Base-by-base conservation (phyloP, 2,797 vertebrate genomes). In the Glossophaga mutica region DNA sequence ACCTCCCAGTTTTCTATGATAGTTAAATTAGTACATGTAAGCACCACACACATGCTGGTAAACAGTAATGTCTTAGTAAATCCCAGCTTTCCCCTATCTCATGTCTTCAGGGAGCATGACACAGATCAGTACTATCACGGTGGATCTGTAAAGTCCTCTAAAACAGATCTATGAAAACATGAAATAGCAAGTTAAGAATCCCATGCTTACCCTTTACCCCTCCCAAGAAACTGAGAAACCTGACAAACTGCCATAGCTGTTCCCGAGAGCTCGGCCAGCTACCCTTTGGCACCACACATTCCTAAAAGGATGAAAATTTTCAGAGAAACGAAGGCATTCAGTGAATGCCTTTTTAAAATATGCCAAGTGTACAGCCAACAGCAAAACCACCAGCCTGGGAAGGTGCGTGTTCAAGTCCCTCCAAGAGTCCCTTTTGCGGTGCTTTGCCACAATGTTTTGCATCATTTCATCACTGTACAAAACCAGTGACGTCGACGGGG, bases 401-500 rank as follows among this genome's bases (percentile, higher is more conserved):
- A 79, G 22, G 48, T 10, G 42, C 22, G 50, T 96, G 95, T 95
- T 57, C 94, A 96, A 74, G 81, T 81, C 73, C 87, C 94, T 92
- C 81, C 95, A 96, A 3, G 96, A 4, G 22, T 16, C 79, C 96
- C 90, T 89, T 91, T 94, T 91, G 93, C 73, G 46, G 37, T 6
- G 77, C 95, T 97, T 76, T n/a, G 15, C 42, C 93, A 96, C 71
- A 94, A n/a, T n/a, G n/a, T n/a, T n/a, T n/a, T n/a, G 94, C 90
- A 11, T 67, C 39, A 55, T 48, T 44, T 26, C 12, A 46, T 48
- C 9, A 11, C 5, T 81, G 86, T 37, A 46, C 16, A 50, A 90
- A 62, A 19, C n/a, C 3, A 39, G 7, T 6, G 29, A 50, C 3
- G 19, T 16, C 11, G 1, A 59, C 1, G 0, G 39, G 2, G n/a